These are phyloP conservation scores for Sebastes iracundus DNA, from an alignment of 2,797 vertebrate genomes.

Conservation along the genomic window DNA sequence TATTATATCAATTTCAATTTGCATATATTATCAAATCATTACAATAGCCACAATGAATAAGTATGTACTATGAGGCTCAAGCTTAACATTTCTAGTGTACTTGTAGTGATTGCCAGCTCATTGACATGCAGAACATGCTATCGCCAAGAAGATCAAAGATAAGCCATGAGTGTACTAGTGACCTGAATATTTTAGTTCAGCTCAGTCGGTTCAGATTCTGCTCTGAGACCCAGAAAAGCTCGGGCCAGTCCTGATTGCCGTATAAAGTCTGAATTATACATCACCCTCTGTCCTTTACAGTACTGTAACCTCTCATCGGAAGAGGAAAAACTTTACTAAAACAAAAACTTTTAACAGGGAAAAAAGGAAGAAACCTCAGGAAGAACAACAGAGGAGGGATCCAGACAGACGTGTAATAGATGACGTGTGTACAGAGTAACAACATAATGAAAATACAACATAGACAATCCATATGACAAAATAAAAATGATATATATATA, in stretches of 20 bases:
- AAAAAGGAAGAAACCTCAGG: too few species aligned
- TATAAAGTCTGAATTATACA: not conserved
- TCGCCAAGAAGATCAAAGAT: not conserved
- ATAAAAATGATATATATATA: too few species aligned
- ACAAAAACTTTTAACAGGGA: too few species aligned
- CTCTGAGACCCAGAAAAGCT: not conserved
- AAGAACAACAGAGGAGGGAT: too few species aligned
- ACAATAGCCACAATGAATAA: not conserved
- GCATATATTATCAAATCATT: not conserved
- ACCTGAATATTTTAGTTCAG: slow-evolving; percentile 19
- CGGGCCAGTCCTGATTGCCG: not conserved
- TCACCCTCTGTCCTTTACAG: too few species aligned
- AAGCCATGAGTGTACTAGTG: not conserved
- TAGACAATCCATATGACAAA: too few species aligned
- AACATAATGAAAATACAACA: too few species aligned
- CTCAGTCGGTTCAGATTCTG: not conserved
- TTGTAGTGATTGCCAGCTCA: slow-evolving; percentile 25
- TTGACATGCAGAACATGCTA: slow-evolving; percentile 11
- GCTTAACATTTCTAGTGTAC: slow-evolving; percentile 6
- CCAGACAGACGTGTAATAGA: too few species aligned
- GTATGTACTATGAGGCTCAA: not conserved
- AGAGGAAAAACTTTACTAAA: too few species aligned
- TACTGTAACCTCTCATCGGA: too few species aligned
- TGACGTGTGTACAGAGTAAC: too few species aligned
- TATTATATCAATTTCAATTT: not conserved